Evolutionary conservation across 2,888 invertebrate genomes (phyloP).

Genomic region (Diloba caeruleocephala): DNA sequence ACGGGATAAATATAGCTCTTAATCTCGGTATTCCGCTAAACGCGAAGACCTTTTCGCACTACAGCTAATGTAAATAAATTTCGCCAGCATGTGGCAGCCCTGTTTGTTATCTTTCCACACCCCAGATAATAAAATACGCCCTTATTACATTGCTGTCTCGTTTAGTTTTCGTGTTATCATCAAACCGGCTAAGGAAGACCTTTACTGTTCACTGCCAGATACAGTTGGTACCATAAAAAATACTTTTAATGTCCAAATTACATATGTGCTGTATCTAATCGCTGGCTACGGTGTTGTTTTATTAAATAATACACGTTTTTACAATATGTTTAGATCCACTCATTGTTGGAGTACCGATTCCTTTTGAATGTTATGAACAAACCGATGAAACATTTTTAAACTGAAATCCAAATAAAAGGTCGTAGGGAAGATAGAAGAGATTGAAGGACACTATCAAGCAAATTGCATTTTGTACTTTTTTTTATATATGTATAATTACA

Average conservation of each 20-base stretch:
- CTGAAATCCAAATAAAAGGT: too few species aligned
- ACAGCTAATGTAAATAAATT: constrained; percentile 23
- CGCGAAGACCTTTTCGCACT: too few species aligned
- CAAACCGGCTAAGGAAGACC: constrained; percentile 32
- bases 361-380: constrained; percentile 46
- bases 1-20: background rate
- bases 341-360: constrained; percentile 41
- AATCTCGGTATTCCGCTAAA: background rate
- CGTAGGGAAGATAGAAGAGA: too few species aligned
- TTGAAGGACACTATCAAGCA: too few species aligned
- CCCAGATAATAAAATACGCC: constrained; percentile 72
- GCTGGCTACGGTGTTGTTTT: constrained; percentile 22
- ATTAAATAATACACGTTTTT: constrained; percentile 13
- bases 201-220: constrained; percentile 10
- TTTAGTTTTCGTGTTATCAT: constrained; percentile 54
- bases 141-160: constrained; percentile 54
- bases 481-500: constrained; percentile 18
- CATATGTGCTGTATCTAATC: constrained; percentile 20
- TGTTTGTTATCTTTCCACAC: constrained; percentile 70
- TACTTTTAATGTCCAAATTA: constrained; percentile 23
- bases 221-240: constrained; percentile 13
- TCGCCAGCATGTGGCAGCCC: constrained; percentile 57
- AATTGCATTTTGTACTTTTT: too few species aligned
- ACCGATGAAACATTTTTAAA: too few species aligned
- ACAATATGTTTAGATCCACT: constrained; percentile 41